Evolutionary conservation across 2,113 vertebrate species (phyloP).

Genomic region (Fukomys damarensis): DNA sequence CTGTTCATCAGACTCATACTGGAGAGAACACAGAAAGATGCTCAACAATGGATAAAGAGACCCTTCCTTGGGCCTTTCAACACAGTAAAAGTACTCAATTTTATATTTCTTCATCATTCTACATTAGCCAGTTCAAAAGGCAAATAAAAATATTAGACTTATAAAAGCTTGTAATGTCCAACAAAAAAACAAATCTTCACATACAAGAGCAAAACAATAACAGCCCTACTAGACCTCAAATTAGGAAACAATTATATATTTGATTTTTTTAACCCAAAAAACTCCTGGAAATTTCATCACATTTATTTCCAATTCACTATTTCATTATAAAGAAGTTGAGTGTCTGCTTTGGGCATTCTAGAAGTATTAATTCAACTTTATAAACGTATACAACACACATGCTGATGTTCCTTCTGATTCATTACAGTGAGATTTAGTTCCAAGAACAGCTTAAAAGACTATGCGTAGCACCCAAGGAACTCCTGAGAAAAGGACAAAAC

Average conservation of each 20-base stretch:
- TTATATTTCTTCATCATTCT: conserved; percentile 21
- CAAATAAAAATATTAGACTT: conserved; percentile 18
- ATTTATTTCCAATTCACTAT: conserved; percentile 26
- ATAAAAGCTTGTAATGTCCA: conserved; percentile 17
- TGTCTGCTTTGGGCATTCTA: not conserved
- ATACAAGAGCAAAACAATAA: not conserved
- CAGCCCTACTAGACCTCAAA: not conserved
- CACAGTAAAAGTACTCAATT: not conserved
- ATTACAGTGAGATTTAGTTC: not conserved
- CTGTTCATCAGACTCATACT: conserved; percentile 99
- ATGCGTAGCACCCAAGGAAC: not conserved
- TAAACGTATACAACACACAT: not conserved
- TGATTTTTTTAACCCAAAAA: not conserved
- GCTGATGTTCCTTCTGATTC: not conserved
- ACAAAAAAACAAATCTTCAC: conserved; percentile 14
- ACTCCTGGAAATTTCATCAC: not conserved
- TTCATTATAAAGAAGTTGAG: not conserved
- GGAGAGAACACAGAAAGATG: conserved; percentile 6
- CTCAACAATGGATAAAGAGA: not conserved
- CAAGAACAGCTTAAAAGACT: not conserved
- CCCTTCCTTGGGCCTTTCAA: not conserved
- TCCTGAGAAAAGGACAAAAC: not conserved
- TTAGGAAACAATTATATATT: not conserved
- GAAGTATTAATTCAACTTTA: not conserved
- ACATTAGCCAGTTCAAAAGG: not conserved